Evolutionary conservation across 2,888 invertebrate genomes (phyloP).

Genomic region (Pristionchus arcanus): DNA sequence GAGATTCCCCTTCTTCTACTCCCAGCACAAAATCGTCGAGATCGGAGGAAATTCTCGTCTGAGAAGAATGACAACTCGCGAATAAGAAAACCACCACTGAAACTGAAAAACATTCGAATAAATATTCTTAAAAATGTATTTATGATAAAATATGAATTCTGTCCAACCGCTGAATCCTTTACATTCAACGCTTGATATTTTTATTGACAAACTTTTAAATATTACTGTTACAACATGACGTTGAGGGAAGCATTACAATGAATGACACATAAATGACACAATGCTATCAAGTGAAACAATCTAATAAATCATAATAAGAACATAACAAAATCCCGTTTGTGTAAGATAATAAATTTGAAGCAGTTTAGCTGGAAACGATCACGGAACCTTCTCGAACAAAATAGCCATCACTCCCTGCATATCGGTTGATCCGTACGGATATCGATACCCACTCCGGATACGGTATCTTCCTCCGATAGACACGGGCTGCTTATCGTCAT

Average conservation of each 20-base stretch:
- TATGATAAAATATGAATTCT: too few species aligned
- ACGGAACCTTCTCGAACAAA: background rate
- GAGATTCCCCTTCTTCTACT: background rate
- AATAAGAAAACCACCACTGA: background rate
- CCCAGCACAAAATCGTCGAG: background rate
- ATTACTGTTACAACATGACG: too few species aligned
- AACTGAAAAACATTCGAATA: conserved; percentile 4
- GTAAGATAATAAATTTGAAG: too few species aligned
- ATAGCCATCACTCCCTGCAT: background rate
- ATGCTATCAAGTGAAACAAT: too few species aligned
- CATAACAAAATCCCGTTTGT: too few species aligned
- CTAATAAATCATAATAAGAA: too few species aligned
- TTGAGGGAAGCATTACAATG: too few species aligned
- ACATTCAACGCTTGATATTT: too few species aligned
- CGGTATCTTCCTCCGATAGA: background rate
- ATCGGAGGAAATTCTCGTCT: background rate
- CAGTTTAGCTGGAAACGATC: background rate
- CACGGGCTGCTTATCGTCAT: background rate
- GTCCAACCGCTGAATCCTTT: too few species aligned
- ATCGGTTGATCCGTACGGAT: background rate
- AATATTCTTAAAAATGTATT: background rate
- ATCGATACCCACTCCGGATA: background rate
- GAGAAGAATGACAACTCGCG: background rate
- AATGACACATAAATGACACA: too few species aligned
- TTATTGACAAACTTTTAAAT: too few species aligned